Evolutionary conservation across 2,113 vertebrate genomes (phyloP), one percentile per base, ranked within the genome.

Genomic region (Macrotis lagotis): DNA sequence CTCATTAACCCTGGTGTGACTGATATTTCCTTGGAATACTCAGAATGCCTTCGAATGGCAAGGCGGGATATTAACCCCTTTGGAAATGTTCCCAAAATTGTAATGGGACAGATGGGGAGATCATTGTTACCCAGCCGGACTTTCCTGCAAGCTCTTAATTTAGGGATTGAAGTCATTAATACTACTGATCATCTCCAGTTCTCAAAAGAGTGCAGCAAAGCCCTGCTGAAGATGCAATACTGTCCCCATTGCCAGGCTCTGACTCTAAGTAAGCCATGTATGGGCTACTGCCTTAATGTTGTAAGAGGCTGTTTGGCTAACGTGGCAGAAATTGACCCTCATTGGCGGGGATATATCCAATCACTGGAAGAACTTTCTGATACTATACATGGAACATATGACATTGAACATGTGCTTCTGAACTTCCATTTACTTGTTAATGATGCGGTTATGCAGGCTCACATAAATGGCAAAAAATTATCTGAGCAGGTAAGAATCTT

Each of bases 91-190:
- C 99, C 99, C 3, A 14, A 52, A 90, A 93, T 98, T 91, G 97
- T 99, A 37, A 44, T 98, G 6, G 98, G 97, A 37, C 98, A 99
- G 96, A 98, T 99, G 91, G 95, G 96, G 94, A 98, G 96, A 48
- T 99, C 99, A 0, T 98, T 99, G 53, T 83, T 99, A 89, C 98
- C 98, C 0, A 99, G 98, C 89, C 98, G 98, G 91, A 97, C 98
- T 1, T 99, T 99, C 74, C 98, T 99, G 52, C 99, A 99, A 97
- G 99, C 99, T 0, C 98, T 99, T 95, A 99, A 99, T 96, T 98
- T 99, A 50, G 99, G 99, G 90, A 98, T 99, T 1, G 99, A 99
- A 98, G 99, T 99, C 96, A 99, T 99, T 97, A 99, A 99, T 90
- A 99, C 99, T 28, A 99, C 99, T 0, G 99, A 99, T 95, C 99